These are phyloP conservation scores for Torymus texanus DNA, from an alignment of 2,888 invertebrate species.

Conservation along the genomic window DNA sequence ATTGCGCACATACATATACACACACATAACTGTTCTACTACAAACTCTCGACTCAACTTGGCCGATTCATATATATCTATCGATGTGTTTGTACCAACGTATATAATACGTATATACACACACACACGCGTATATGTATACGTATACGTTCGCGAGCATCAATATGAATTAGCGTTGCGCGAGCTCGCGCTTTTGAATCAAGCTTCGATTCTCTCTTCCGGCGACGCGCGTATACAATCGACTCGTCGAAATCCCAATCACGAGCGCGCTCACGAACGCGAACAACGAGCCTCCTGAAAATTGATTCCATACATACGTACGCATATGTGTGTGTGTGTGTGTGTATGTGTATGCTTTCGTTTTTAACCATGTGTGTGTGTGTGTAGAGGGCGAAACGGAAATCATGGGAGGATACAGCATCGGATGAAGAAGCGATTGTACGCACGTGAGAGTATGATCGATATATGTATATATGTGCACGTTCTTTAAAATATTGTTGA, in stretches of 20 bases:
- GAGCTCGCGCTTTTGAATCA: conserved; percentile 31
- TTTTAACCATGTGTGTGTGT: neutral
- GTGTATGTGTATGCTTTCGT: no score
- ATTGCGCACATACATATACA: no score
- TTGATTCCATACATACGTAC: conserved; percentile 20
- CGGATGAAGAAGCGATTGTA: no score
- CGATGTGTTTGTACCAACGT: no score
- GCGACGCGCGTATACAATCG: conserved; percentile 27
- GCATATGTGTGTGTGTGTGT: no score
- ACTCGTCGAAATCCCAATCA: conserved; percentile 44
- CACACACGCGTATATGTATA: no score
- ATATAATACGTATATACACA: no score
- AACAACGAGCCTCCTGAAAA: conserved; percentile 31
- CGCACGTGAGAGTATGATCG: neutral
- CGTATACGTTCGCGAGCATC: neutral
- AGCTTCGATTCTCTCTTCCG: conserved; percentile 27
- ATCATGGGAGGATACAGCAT: neutral
- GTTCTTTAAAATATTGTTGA: neutral
- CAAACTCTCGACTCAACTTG: no score
- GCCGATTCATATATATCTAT: no score
- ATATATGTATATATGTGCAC: neutral
- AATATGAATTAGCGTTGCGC: conserved; percentile 37
- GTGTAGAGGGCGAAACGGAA: neutral
- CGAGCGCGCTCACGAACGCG: conserved; percentile 8
- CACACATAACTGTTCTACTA: no score